These are phyloP conservation scores for Achlya flavicornis DNA, from an alignment of 2,888 invertebrate species.

Conservation along the genomic window DNA sequence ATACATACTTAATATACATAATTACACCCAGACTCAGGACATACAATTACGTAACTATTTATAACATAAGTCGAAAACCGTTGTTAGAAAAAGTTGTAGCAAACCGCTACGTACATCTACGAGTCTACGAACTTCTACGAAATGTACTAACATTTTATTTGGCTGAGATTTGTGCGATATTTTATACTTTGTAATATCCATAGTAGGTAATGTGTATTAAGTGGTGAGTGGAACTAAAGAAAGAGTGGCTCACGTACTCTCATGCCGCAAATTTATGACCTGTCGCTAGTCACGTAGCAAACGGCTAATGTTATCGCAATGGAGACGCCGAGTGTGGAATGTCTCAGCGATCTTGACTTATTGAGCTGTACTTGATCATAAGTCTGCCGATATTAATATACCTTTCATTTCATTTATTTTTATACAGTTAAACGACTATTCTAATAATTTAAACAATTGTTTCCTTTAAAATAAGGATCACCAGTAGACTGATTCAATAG, in stretches of 20 bases:
- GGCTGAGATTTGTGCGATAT: not conserved
- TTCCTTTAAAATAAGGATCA: too few relatives aligned
- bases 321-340: conserved; percentile 31
- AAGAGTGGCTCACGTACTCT: conserved; percentile 28
- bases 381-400: conserved; percentile 24
- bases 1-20: too few relatives aligned
- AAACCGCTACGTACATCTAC: not conserved
- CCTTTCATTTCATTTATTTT: not conserved
- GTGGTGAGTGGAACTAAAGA: not conserved
- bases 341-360: conserved; percentile 56
- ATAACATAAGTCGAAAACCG: too few relatives aligned
- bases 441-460: too few relatives aligned
- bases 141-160: not conserved
- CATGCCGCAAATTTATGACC: conserved; percentile 38
- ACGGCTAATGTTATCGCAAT: conserved; percentile 45
- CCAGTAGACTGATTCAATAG: too few relatives aligned
- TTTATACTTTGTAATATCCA: conserved; percentile 18
- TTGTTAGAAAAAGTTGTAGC: too few relatives aligned
- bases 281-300: conserved; percentile 47
- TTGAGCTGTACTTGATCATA: conserved; percentile 39
- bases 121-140: not conserved
- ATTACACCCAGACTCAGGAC: too few relatives aligned
- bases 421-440: too few relatives aligned
- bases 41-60: too few relatives aligned
- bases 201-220: conserved; percentile 1